Evolutionary conservation across 2,797 vertebrate species (phyloP), one percentile per base, ranked within the genome.

Genomic region (Spinus pinus): DNA sequence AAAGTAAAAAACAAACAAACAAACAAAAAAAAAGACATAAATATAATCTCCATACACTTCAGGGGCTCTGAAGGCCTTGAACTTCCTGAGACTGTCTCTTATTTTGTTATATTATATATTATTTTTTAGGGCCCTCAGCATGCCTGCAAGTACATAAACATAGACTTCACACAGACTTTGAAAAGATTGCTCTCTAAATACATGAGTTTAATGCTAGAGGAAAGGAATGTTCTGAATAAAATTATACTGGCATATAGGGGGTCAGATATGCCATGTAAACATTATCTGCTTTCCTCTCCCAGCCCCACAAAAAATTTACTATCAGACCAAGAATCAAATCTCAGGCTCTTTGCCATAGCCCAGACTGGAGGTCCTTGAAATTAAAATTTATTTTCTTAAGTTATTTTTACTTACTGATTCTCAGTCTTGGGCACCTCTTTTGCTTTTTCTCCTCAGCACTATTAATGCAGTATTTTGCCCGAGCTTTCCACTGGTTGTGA

Each of bases 341-440:
- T 72, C 46, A 41, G 21, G 10, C 10, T 79, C 24, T 62, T 58
- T 70, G 31, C 33, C 47, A 46, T 47, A 46, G 9, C 30, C 14
- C 25, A 62, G 8, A 69, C 5, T 42, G 15, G 16, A 81, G 11
- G 4, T 49, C 49, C 31, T 60, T 79, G 64, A 82, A 85, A 65
- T 49, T 46, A 37, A 66, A 54, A 46, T 73, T 20, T 58, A 21
- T 81, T 92, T 82, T 46, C 41, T 41, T 18, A 74, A 58, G 42
- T 57, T 81, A 80, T 46, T 86, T 81, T 88, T 41, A 31, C 10
- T 46, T 56, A 67, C 9, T 54, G 25, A 33, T 84, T 90, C 93
- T 86, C 42, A 77, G 62, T 22, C 37, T 79, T 62, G 44, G 47
- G 15, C 44, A 82, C 6, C 11, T 42, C 27, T 66, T 81, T 35